These are phyloP conservation scores for Drosophila affinis DNA, from an alignment of 2,888 invertebrate genomes.

Conservation along the genomic window DNA sequence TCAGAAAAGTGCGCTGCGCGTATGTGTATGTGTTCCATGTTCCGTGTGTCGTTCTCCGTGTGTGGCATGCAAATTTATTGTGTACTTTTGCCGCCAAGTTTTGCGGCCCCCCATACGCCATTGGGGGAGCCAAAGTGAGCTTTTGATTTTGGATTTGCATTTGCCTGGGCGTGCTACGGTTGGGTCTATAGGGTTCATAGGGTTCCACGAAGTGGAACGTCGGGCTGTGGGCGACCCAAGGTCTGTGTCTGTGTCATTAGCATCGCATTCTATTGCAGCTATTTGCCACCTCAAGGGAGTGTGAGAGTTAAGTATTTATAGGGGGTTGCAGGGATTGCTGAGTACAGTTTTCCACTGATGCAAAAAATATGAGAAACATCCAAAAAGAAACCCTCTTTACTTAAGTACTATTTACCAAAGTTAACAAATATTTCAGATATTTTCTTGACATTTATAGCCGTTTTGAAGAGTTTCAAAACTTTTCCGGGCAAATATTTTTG, in stretches of 20 bases:
- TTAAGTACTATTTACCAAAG: not conserved
- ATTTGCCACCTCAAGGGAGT: not conserved
- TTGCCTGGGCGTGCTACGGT: slow-evolving; percentile 41
- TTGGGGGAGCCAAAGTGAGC: slow-evolving; percentile 49
- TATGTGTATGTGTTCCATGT: slow-evolving; percentile 14
- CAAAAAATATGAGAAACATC: too few species aligned
- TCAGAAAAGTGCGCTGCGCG: slow-evolving; percentile 58
- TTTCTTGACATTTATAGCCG: not conserved
- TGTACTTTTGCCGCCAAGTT: slow-evolving; percentile 71
- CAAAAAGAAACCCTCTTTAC: not conserved
- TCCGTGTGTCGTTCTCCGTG: slow-evolving; percentile 15
- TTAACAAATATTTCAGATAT: not conserved
- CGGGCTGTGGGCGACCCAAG: slow-evolving; percentile 70
- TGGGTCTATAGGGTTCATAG: not conserved
- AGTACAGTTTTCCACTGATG: too few species aligned
- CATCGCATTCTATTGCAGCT: slow-evolving; percentile 25
- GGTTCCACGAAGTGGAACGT: not conserved
- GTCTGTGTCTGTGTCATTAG: slow-evolving; percentile 51
- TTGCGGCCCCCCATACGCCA: slow-evolving; percentile 25
- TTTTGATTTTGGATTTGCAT: slow-evolving; percentile 72
- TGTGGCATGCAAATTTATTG: slow-evolving; percentile 77
- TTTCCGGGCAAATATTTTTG: not conserved
- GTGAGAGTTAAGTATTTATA: not conserved
- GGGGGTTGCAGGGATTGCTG: too few species aligned
- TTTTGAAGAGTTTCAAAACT: not conserved